phyloP scores from a whole-genome alignment of 2,797 vertebrate species.

The Betta splendens region DNA sequence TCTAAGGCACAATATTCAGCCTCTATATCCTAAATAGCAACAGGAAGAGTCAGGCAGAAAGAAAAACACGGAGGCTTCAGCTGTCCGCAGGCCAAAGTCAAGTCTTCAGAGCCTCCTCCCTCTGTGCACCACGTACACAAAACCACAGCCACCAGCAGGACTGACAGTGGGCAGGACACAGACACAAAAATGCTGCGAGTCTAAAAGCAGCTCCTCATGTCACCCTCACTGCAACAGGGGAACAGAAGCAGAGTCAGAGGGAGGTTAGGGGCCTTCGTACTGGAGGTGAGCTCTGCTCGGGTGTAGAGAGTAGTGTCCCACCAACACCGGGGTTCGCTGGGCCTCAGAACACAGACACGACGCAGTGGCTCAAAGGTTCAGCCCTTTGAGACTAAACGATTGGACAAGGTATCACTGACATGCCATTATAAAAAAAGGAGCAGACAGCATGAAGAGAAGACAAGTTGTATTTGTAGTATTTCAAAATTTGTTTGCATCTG shows the following conservation, averaged over 20 bases:
- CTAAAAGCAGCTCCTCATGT: slow-evolving; percentile 55
- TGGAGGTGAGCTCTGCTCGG: background rate
- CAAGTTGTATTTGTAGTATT: no score
- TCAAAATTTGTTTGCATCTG: no score
- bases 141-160: slow-evolving; percentile 64
- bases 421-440: no score
- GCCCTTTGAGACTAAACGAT: no score
- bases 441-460: no score
- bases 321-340: no score
- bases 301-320: background rate
- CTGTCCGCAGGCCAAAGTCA: slow-evolving; percentile 5
- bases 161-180: slow-evolving; percentile 33
- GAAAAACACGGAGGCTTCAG: slow-evolving; percentile 3
- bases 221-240: slow-evolving; percentile 18
- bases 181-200: slow-evolving; percentile 51
- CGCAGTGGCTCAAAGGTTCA: no score
- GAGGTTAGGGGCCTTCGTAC: background rate
- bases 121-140: slow-evolving; percentile 67
- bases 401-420: no score
- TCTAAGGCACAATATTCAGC: background rate
- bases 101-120: slow-evolving; percentile 46
- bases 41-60: background rate
- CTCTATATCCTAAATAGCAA: background rate
- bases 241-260: slow-evolving; percentile 27
- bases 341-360: no score